Evolutionary conservation across 1,140 invertebrate species (phyloP), one percentile per base, ranked within the genome.

Genomic region (Agrilus planipennis): DNA sequence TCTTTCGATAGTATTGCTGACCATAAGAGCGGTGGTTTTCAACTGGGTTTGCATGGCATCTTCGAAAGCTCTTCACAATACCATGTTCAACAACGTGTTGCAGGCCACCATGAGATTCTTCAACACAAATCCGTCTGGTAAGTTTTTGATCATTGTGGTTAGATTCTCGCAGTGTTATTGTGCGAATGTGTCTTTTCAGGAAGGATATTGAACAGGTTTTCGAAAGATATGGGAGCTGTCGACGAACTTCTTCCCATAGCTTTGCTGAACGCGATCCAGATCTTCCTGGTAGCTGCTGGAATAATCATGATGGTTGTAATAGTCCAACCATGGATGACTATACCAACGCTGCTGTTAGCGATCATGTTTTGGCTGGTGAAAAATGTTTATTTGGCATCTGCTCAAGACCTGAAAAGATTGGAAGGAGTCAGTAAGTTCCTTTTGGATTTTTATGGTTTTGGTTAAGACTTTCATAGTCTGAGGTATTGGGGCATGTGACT

Each of bases 161-260:
- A 25, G 5, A 7, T 25, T 11, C 22, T 6, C n/a, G 5, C 5
- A 25, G n/a, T 25, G n/a, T 6, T 5, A 25, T 25, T 5, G n/a
- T 25, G 22, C 5, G n/a, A 25, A 25, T 25, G 5, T 5, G 5
- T 25, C 5, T 14, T 52, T 34, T 40, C 30, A 21, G 81, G 81
- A 2, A 57, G 79, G 31, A 81, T 84, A 15, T 57, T 86, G 2
- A 86, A 84, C 55, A 59, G 81, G 23, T 86, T 86, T 49, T 77
- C 81, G 2, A 84, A 84, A 61, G 82, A 86, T 46, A 74, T 84
- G 57, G 83, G 84, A 0, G 73, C 79, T 1, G 75, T 92, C 46
- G 91, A 94, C 57, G 90, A 95, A 62, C 55, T 81, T 1, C 61
- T 96, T n/a, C 90, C 91, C 32, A 65, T 70, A 32, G 70, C 76